Evolutionary conservation across 2,113 vertebrate species (phyloP), one percentile per base, ranked within the genome.

Genomic region (Microtus montanus): DNA sequence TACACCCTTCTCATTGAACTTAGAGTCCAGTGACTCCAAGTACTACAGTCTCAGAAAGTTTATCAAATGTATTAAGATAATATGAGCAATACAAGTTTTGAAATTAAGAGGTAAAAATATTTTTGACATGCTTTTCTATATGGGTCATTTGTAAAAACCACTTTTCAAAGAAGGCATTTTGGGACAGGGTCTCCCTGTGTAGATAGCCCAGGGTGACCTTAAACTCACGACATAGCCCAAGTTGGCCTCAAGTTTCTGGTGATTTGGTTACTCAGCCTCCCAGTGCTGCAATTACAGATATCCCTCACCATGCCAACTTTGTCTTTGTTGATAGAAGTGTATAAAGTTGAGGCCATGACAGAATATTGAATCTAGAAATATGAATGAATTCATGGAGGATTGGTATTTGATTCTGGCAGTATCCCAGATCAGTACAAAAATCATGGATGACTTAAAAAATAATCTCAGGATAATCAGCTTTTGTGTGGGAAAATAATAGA

Each of bases 381-480:
- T 80, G 68, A 47, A 83, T 87, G 68, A 54, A 35, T 94, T 73
- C 78, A 68, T n/a, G 41, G 44, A 61, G 26, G 91, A 93, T 11
- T 92, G 44, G 9, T 86, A 44, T 41, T 66, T 92, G 24, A 54
- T 58, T 89, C 68, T 92, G 61, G 5, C 86, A 61, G 4, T 71
- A 89, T 85, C 41, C 84, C 4, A 89, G 30, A 58, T 87, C 77
- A 17, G 17, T 79, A 74, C 61, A 19, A 26, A 95, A 94, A 95
- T 95, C 14, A 66, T 90, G 87, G 11, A 33, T 89, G n/a, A 89
- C 66, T 97, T 24, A 26, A 63, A 94, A 93, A 93, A 77, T 73
- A 58, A 63, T 92, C 77, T 96, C 82, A 96, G 91, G 66, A 71
- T 95, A 90, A 84, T 63, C 95, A 58, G 73, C 19, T 96, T 49